Evolutionary conservation across 2,113 vertebrate species (phyloP), one percentile per base, ranked within the genome.

Genomic region (Campylomormyrus numenius): DNA sequence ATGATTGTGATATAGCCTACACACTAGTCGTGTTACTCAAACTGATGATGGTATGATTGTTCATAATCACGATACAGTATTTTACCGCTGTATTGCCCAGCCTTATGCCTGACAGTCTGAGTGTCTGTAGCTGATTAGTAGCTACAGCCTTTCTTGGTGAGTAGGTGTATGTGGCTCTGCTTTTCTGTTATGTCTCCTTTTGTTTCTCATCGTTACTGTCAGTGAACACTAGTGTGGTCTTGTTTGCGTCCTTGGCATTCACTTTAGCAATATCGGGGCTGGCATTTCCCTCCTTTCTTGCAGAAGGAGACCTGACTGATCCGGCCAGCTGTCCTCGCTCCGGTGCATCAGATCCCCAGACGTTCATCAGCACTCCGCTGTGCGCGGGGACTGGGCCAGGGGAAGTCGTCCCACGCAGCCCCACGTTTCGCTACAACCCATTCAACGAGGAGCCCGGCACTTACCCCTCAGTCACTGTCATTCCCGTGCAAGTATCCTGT

Each of bases 271-370:
- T 13, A 53, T 53, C 8, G 35, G 21, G 24, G 24, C 6, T 42
- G 15, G 66, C 46, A 9, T 90, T 50, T 84, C 13, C 49, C 49
- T 62, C 19, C 52, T 53, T 85, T 62, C 48, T 74, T 19, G 88
- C 92, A 99, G 98, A 99, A 1, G 98, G 98, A 90, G 98, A 99
- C 80, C 94, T 98, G 91, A 99, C 97, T 0, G 98, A 99, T 93
- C 97, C 97, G 0, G 95, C 97, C 90, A 99, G 98, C 74, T 97
- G 97, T 62, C 97, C 98, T 0, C 96, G 92, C 39, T 98, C 97
- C 46, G 93, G 94, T 0, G 93, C 96, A 88, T 98, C 97, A 0
- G 97, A 99, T 91, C 95, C 95, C 31, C 94, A 95, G 92, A 96
- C 95, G 0, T 94, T 95, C 91, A 94, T 90, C 92, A 95, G 53